Conservation (phyloP, 2,888 invertebrate genomes). For the Luperina testacea region DNA sequence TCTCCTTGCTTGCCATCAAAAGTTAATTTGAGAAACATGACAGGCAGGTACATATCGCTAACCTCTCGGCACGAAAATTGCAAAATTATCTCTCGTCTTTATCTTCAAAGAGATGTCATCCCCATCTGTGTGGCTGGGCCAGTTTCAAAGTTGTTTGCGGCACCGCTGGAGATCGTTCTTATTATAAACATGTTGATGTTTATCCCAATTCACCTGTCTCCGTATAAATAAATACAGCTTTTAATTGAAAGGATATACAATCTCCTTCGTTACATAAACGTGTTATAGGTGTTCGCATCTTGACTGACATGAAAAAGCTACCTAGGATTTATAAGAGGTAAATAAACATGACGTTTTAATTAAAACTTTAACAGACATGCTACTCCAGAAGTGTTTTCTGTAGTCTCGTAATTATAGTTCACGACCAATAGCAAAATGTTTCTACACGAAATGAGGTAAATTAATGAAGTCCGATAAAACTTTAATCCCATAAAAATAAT, state of each 20-base stretch:
- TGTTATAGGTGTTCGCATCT: conserved; percentile 19
- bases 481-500: conserved; percentile 43
- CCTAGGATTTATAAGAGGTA: conserved; percentile 5
- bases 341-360: conserved; percentile 44
- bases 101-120: conserved; percentile 90
- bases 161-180: conserved; percentile 81
- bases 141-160: conserved; percentile 87
- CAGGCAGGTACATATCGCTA: conserved; percentile 83
- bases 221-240: conserved; percentile 76
- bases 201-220: conserved; percentile 79
- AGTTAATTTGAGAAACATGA: conserved; percentile 86
- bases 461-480: conserved; percentile 39
- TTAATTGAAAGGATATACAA: conserved; percentile 68
- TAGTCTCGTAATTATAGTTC: conserved; percentile 13
- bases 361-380: conserved; percentile 32
- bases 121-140: conserved; percentile 84
- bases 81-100: conserved; percentile 89
- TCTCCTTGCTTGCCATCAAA: conserved; percentile 79
- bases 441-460: conserved; percentile 13
- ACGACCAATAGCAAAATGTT: neutral
- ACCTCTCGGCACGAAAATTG: conserved; percentile 86
- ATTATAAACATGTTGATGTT: conserved; percentile 83
- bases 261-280: conserved; percentile 23
- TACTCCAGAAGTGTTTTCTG: conserved; percentile 17
- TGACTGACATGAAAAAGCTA: conserved; percentile 16